A percentile compares a stretch with the other conserved stretches of the same genome.
Evolutionary conservation across 1,140 invertebrate species (phyloP).

Genomic region (Cepaea nemoralis): DNA sequence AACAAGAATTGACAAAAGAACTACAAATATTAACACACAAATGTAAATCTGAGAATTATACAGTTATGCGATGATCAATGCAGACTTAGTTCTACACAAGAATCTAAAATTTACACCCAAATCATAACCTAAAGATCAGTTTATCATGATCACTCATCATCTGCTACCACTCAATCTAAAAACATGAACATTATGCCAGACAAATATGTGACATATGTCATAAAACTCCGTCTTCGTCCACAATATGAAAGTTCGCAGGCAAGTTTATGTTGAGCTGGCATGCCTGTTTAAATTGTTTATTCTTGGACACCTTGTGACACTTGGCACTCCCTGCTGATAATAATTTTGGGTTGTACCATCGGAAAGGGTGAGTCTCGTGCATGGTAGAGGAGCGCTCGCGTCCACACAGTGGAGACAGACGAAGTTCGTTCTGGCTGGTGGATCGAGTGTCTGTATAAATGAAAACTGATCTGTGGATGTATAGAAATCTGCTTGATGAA

Average conservation of each 20-base stretch:
- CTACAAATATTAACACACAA: too few species aligned
- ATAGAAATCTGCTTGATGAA: too few species aligned
- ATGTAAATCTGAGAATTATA: too few species aligned
- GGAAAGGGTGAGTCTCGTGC: neutral
- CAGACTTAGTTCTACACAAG: too few species aligned
- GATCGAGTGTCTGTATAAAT: neutral
- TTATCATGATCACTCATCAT: too few species aligned
- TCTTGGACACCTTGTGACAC: neutral
- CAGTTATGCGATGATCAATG: too few species aligned
- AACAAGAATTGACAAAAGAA: too few species aligned
- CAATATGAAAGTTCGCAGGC: slow-evolving; percentile 34
- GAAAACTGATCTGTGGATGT: slow-evolving; percentile 8
- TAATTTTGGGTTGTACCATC: neutral
- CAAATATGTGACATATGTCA: slow-evolving; percentile 1
- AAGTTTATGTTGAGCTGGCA: neutral
- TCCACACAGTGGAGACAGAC: neutral
- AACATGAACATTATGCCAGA: neutral
- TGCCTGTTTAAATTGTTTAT: neutral
- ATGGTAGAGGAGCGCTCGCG: neutral
- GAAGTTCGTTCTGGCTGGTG: slow-evolving; percentile 6
- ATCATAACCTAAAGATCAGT: too few species aligned
- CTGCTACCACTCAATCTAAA: too few species aligned
- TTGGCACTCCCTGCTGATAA: neutral
- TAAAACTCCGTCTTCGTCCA: slow-evolving; percentile 34
- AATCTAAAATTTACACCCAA: too few species aligned